A percentile compares a stretch with the other conserved stretches of the same genome.
These are phyloP conservation scores for Pseudomyrmex sp. DNA, from an alignment of 1,140 invertebrate species.

Conservation along the genomic window DNA sequence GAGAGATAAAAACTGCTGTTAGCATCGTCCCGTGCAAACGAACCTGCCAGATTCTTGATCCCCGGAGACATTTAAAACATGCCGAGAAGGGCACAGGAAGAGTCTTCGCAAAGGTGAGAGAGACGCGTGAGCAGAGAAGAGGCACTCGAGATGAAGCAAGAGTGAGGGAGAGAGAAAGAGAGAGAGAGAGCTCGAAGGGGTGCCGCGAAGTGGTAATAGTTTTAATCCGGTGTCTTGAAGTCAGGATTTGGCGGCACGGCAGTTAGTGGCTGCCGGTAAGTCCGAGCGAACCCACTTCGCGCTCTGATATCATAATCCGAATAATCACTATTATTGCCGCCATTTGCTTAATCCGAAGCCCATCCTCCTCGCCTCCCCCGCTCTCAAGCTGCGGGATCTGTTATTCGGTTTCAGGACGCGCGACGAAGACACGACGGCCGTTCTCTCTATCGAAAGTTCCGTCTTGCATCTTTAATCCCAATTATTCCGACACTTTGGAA, in stretches of 20 bases:
- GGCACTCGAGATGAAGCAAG: too few relatives aligned
- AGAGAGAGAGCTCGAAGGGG: constrained; percentile 41
- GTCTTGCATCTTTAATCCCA: constrained; percentile 60
- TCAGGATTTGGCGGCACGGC: constrained; percentile 84
- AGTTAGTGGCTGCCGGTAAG: constrained; percentile 82
- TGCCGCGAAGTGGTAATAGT: constrained; percentile 82
- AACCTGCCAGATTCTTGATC: neutral
- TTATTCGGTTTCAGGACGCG: constrained; percentile 51
- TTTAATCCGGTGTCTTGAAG: constrained; percentile 86
- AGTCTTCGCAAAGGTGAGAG: constrained; percentile 25
- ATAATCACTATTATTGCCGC: constrained; percentile 86
- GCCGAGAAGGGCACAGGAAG: neutral
- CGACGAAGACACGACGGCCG: constrained; percentile 16
- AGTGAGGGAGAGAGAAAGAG: neutral
- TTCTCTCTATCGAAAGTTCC: constrained; percentile 49
- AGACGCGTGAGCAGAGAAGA: neutral
- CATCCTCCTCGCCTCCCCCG: constrained; percentile 33
- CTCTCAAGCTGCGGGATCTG: constrained; percentile 47
- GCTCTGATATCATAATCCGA: constrained; percentile 86
- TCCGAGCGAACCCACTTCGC: constrained; percentile 83
- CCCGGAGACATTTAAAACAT: constrained; percentile 22
- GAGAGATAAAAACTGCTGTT: neutral
- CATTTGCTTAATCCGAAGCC: constrained; percentile 84
- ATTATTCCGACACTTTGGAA: constrained; percentile 24
- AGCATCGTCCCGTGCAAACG: neutral